Evolutionary conservation across 1,140 invertebrate species (phyloP), one percentile per base, ranked within the genome.

Genomic region (Ceratoteleas bidentatus): DNA sequence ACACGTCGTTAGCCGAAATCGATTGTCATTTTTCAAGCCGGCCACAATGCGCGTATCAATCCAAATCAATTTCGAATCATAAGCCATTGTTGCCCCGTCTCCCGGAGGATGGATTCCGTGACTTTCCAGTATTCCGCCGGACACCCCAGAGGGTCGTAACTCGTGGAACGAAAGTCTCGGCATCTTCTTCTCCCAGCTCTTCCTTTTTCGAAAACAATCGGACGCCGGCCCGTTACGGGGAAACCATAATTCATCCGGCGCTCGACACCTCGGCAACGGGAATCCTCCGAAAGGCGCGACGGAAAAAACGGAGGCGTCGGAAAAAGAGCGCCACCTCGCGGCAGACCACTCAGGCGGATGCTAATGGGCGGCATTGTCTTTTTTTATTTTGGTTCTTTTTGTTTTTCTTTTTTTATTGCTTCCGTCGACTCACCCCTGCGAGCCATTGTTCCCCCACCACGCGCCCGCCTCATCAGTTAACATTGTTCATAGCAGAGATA

Each of bases 401-500:
- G n/a, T n/a, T n/a, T n/a, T n/a, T n/a, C n/a, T n/a, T n/a, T n/a
- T n/a, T n/a, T n/a, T n/a, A n/a, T n/a, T n/a, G n/a, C n/a, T n/a
- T n/a, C n/a, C n/a, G n/a, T n/a, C n/a, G n/a, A n/a, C n/a, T n/a
- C n/a, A n/a, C n/a, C n/a, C n/a, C n/a, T n/a, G n/a, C n/a, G n/a
- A n/a, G n/a, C n/a, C n/a, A n/a, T n/a, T n/a, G n/a, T n/a, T n/a
- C n/a, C n/a, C n/a, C n/a, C n/a, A n/a, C n/a, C n/a, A n/a, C n/a
- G n/a, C n/a, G n/a, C n/a, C n/a, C n/a, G n/a, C n/a, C n/a, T n/a
- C n/a, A n/a, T n/a, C 74, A 78, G 74, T 78, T 77, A 83, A 83
- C 81, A 78, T 83, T 78, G 74, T 83, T 78, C 73, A 65, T 73
- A 65, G 60, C 53, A 47, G 60, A 74, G 75, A 83, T 83, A 78